Base-by-base conservation (phyloP, 2,113 vertebrate species). In the Pedionomus torquatus region DNA sequence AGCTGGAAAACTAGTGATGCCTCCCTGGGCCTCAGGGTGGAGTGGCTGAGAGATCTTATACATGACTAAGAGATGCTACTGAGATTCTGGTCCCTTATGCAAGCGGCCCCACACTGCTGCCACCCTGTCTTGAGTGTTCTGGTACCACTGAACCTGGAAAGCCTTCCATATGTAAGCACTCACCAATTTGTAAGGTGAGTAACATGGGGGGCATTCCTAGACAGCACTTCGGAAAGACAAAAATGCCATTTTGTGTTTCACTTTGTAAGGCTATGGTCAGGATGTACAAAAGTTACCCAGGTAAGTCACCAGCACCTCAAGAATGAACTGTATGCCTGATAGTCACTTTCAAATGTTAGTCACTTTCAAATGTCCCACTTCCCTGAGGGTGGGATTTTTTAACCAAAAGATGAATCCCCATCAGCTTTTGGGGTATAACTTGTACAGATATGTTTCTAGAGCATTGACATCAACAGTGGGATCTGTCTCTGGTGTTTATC, bases 1-100 rank as follows among this genome's bases (percentile, higher is more conserved):
- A 80, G 49, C 35, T 87, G 63, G 52, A 94, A 78, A 93, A 93
- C 46, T 5, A 58, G 89, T n/a, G 80, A 69, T 93, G 87, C 51
- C 65, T 91, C 64, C 51, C 51, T 48, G 74, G 72, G 89, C 77
- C 87, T 93, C 44, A 33, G 94, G 80, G 44, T 64, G 83, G 86
- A 91, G 87, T 1, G 21, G 55, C 86, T 88, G 79, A 37, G 63
- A 75, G 35, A 71, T 66, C 51, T 90, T 55, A 46, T n/a, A 18
- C 0, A 0, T 0, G 66, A 28, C 58, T 58, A 26, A 70, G 85
- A 43, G 55, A 35, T 11, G 19, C 70, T 86, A 16, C 5, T 12
- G 4, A 46, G 39, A 89, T 23, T 8, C 72, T 75, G 92, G 23
- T 7, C 57, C 49, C 39, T 41, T 21, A 7, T 0, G 3, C 57